Evolutionary conservation across 2,888 invertebrate species (phyloP), one percentile per base, ranked within the genome.

Genomic region (Caenorhabditis becei): DNA sequence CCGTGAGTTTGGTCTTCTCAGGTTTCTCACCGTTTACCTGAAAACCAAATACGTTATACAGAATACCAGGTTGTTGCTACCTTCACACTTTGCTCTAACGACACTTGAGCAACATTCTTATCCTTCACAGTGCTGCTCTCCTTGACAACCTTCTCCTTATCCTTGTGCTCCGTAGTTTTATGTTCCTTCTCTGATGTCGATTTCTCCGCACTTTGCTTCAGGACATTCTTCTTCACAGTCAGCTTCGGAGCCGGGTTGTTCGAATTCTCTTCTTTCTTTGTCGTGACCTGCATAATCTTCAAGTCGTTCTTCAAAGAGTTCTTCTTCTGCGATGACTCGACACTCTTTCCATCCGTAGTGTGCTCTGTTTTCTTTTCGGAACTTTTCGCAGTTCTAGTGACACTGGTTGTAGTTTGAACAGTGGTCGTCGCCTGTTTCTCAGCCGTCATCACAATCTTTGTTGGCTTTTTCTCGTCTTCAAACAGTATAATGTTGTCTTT

Each of bases 351-450:
- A 62, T 80, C 79, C 8, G 84, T 28, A 20, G 75, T 78, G 14
- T 82, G 84, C 37, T 83, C 83, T 14, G 77, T 35, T 63, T 81
- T 82, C 51, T 74, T 78, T 44, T 82, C 82, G 1, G 78, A 82
- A 63, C 59, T 74, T 20, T 77, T 69, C 18, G 82, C 69, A n/a
- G 67, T 82, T 49, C 62, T 35, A 10, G 75, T 78, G 16, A 80
- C 67, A 44, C 77, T 83, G 14, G 85, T 85, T 54, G 83, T 85
- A 37, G 84, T 84, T 35, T 82, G 80, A 44, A 80, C 82, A 23
- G 83, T 84, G 53, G 84, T 83, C 32, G 83, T 83, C n/a, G 75
- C 80, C 28, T 79, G 74, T 56, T 81, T 84, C 56, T 84, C 84
- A 18, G 79, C 65, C 18, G 77, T 81, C 70, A 83, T 63, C 37